Evolutionary conservation across 2,797 vertebrate species (phyloP), one percentile per base, ranked within the genome.

Genomic region (Gobio occitaniae): DNA sequence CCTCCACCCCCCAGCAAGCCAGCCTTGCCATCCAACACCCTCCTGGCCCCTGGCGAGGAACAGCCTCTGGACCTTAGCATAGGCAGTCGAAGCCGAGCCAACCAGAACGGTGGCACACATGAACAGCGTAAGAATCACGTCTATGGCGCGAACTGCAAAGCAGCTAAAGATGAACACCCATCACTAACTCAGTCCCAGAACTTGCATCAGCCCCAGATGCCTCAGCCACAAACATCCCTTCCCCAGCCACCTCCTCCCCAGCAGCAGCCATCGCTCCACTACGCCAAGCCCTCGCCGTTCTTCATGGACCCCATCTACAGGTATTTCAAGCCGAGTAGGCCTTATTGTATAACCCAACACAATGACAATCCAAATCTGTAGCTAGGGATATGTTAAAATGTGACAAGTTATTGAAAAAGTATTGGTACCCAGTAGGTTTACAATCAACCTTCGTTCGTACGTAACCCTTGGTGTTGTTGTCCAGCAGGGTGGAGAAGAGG

Each of bases 261-360:
- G 86, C 96, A 96, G 84, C 97, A 97, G 84, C 96, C 97, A 0
- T 94, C 97, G 52, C 96, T 99, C 90, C 98, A 99, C 93, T 99
- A 99, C 0, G 97, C 98, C 91, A 99, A 99, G 95, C 98, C 98
- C 50, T 99, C 98, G 0, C 97, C 98, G 70, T 99, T 99, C 93
- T 99, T 99, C 96, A 99, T 99, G 98, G 98, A 99, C 92, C 98
- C 98, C 86, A 99, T 99, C 91, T 99, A 99, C 97, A 99, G 98
- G 98, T 99, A 99, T 96, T 97, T 95, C 94, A 94, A 90, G 96
- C 93, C 92, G 89, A 95, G 92, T 92, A 92, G 86, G 92, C 90
- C 89, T 83, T 79, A 79, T 6, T 76, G 13, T 16, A 69, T 59
- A 15, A 16, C 48, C 41, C 6, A 69, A 36, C 59, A 68, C 36